These are phyloP conservation scores for Porites australiensis DNA, from an alignment of 64 coral and sea anemone species.

Conservation along the genomic window DNA sequence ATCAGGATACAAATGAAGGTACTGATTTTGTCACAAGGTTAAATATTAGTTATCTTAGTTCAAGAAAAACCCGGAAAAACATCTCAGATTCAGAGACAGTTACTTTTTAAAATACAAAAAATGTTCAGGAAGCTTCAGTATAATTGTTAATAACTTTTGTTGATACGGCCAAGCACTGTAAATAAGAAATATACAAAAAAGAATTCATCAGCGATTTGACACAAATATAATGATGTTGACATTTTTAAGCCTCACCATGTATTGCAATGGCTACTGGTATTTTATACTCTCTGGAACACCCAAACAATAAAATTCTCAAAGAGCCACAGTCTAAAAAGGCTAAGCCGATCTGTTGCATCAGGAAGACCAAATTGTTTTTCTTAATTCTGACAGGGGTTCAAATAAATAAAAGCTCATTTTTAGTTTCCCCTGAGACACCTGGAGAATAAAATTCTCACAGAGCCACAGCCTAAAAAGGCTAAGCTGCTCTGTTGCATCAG, in stretches of 20 bases:
- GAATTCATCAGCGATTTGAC: background rate
- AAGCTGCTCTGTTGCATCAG: background rate
- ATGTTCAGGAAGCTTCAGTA: background rate
- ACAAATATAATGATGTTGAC: background rate
- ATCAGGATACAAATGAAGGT: background rate
- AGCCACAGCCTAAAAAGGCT: background rate
- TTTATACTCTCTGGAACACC: no score
- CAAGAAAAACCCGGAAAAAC: background rate
- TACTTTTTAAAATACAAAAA: background rate
- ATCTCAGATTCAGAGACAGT: background rate
- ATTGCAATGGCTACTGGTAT: no score
- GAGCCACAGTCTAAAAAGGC: no score
- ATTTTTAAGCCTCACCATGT: background rate
- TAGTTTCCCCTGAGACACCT: background rate
- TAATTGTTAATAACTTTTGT: background rate
- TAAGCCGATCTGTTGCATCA: no score
- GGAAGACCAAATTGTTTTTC: no score
- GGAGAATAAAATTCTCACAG: constrained; percentile 1
- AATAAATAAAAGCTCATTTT: background rate
- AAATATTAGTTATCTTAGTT: background rate
- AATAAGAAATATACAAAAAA: background rate
- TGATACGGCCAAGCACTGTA: background rate
- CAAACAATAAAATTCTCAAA: no score
- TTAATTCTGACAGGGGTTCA: no score
- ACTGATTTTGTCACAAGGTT: no score